Evolutionary conservation across 2,888 invertebrate species (phyloP).

Genomic region (Aphodius granarius): DNA sequence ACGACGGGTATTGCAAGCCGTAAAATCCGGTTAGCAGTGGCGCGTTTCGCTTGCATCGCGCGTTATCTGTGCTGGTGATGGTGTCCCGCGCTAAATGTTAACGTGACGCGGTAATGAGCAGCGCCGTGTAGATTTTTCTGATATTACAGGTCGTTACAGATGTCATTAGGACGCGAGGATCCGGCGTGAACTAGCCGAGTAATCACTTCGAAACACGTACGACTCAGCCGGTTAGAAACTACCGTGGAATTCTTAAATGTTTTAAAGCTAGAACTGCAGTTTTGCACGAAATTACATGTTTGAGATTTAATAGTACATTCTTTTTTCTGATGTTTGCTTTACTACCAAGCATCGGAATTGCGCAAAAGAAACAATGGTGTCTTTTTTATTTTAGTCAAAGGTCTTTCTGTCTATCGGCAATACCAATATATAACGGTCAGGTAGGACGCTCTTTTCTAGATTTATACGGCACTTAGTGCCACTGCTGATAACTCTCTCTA

Average conservation of each 20-base stretch:
- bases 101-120: neutral
- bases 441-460: neutral
- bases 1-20: neutral
- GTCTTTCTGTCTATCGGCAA: neutral
- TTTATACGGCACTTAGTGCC: conserved; percentile 8
- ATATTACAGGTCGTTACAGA: neutral
- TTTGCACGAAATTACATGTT: neutral
- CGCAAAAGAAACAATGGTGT: too few species aligned
- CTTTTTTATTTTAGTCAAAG: neutral
- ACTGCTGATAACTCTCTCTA: conserved; percentile 7
- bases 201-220: neutral
- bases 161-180: neutral
- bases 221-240: neutral
- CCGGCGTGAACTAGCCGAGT: neutral
- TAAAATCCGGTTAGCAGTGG: neutral
- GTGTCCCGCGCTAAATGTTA: neutral
- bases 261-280: neutral
- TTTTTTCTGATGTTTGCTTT: too few species aligned
- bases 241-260: neutral
- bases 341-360: too few species aligned
- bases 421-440: neutral
- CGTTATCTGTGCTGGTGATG: neutral
- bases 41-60: neutral
- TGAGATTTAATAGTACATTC: neutral
- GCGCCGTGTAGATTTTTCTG: neutral